Evolutionary conservation across 2,797 vertebrate genomes (phyloP).

Genomic region (Cygnus olor): DNA sequence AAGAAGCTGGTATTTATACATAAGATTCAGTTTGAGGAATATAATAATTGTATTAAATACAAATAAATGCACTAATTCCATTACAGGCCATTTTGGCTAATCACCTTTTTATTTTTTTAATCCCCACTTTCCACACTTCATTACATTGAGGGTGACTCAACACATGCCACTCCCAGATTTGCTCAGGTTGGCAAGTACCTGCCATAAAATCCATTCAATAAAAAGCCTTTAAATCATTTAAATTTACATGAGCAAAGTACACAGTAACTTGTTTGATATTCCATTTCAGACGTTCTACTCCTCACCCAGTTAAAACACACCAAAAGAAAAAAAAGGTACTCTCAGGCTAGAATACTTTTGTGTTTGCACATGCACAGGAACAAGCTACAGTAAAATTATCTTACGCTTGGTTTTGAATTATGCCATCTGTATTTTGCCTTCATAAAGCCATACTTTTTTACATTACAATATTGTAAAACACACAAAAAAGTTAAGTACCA

Average conservation of each 20-base stretch:
- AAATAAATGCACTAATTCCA: background rate
- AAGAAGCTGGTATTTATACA: background rate
- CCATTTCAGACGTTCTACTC: background rate
- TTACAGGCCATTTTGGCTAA: background rate
- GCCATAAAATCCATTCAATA: background rate
- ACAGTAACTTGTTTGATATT: background rate
- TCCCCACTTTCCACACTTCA: background rate
- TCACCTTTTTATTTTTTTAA: background rate
- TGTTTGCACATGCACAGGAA: background rate
- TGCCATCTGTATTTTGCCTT: background rate
- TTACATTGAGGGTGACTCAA: background rate
- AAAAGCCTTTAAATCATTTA: background rate
- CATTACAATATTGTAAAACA: background rate
- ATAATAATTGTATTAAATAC: slow-evolving; percentile 22
- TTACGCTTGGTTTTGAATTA: background rate
- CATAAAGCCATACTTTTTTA: background rate
- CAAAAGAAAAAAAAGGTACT: background rate
- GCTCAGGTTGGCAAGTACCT: background rate
- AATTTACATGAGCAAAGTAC: background rate
- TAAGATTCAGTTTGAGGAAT: background rate
- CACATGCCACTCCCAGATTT: background rate
- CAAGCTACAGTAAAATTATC: background rate
- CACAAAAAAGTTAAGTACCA: background rate
- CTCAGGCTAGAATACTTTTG: background rate
- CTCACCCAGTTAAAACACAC: background rate